phyloP scores from a whole-genome alignment of 2,797 vertebrate species.

The Enteromius anoplus region DNA sequence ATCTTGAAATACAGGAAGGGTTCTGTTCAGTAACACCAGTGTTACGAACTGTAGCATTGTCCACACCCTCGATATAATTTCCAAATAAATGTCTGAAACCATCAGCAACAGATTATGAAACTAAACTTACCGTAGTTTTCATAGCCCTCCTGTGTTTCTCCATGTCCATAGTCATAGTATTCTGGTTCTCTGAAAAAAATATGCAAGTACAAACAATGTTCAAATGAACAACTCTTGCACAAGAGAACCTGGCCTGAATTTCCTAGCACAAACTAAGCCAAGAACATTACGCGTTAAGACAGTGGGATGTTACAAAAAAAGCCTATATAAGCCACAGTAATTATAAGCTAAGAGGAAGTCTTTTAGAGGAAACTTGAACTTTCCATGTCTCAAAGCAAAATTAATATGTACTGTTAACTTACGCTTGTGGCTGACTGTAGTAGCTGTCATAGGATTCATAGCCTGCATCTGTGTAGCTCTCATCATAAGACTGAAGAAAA shows the following conservation, averaged over 20 bases:
- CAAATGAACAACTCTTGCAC: constrained; percentile 10
- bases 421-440: constrained; percentile 96
- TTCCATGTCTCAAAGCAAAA: constrained; percentile 56
- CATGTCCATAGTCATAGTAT: constrained; percentile 98
- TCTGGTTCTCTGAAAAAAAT: constrained; percentile 86
- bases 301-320: constrained; percentile 12
- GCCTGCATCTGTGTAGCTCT: constrained; percentile 88
- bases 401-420: constrained; percentile 73
- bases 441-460: constrained; percentile 97
- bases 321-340: constrained; percentile 24
- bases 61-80: background rate
- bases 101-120: background rate
- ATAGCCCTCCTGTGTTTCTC: constrained; percentile 92
- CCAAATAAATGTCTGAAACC: background rate
- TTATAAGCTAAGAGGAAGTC: background rate
- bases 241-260: constrained; percentile 1
- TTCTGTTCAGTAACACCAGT: background rate
- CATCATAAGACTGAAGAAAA: constrained; percentile 87
- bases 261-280: background rate
- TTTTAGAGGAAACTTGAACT: constrained; percentile 1
- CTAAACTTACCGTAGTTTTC: constrained; percentile 89
- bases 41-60: background rate
- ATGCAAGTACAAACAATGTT: background rate
- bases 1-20: background rate
- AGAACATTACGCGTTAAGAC: constrained; percentile 1